A percentile compares a stretch with the other conserved stretches of the same genome.
Conservation (phyloP, 2,113 vertebrate species). For the Ammodytes dubius region DNA sequence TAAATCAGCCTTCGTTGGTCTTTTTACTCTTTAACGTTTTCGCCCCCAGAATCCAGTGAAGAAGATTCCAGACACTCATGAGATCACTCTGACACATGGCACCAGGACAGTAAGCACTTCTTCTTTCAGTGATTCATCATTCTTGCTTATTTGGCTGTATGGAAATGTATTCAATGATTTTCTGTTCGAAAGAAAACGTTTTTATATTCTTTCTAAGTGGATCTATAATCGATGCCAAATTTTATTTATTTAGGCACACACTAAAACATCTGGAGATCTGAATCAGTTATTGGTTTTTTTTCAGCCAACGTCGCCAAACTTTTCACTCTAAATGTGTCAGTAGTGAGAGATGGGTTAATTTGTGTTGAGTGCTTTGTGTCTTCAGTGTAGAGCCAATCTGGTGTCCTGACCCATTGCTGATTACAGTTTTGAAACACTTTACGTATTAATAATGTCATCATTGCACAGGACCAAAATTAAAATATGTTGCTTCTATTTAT, state of each 20-base stretch:
- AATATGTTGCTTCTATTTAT: slow-evolving; percentile 24
- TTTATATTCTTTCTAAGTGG: slow-evolving; percentile 1
- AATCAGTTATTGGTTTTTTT: slow-evolving; percentile 9
- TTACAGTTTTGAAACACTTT: slow-evolving; percentile 4
- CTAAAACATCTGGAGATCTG: slow-evolving; percentile 13
- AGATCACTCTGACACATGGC: slow-evolving; percentile 94
- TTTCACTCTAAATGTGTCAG: not conserved
- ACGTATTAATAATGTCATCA: not conserved
- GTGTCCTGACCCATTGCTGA: slow-evolving; percentile 11
- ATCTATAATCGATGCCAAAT: not conserved
- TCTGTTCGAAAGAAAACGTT: not conserved
- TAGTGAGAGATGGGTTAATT: not conserved
- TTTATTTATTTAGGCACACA: not conserved
- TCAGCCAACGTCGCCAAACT: not conserved
- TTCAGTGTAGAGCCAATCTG: not conserved
- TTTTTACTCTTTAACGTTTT: slow-evolving; percentile 20
- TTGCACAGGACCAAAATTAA: slow-evolving; percentile 5
- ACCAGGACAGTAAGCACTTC: slow-evolving; percentile 90
- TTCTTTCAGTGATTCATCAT: not conserved
- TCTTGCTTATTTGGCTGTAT: not conserved
- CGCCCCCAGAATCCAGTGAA: slow-evolving; percentile 89
- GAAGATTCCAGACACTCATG: slow-evolving; percentile 96
- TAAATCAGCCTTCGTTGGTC: not conserved
- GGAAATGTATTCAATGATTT: not conserved
- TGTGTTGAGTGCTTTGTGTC: not conserved